Percentiles rank a stretch among this genome's conserved stretches.
phyloP scores from a whole-genome alignment of 2,888 invertebrate genomes.

The Synanthedon andrenaeformis region DNA sequence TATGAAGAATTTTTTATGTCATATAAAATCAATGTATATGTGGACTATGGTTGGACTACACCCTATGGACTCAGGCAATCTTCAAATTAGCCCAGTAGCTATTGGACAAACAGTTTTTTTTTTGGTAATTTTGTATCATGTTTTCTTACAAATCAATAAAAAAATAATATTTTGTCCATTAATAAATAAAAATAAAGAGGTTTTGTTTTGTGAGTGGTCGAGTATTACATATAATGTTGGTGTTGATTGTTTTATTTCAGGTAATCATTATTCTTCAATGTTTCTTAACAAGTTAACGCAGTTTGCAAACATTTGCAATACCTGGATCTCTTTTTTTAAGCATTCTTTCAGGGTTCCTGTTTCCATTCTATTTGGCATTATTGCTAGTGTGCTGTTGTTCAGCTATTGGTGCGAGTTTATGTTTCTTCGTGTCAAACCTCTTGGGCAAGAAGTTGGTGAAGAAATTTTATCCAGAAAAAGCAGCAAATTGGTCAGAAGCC shows the following conservation, averaged over 20 bases:
- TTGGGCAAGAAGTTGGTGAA: conserved; percentile 87
- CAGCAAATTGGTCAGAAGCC: conserved; percentile 85
- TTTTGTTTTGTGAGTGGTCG: too few species aligned
- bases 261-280: conserved; percentile 1
- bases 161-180: too few species aligned
- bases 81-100: too few species aligned
- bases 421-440: conserved; percentile 92
- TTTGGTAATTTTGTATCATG: too few species aligned
- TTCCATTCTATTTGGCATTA: conserved; percentile 92
- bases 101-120: too few species aligned
- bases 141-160: too few species aligned
- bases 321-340: conserved; percentile 98
- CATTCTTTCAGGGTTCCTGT: conserved; percentile 96
- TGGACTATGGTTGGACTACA: background rate
- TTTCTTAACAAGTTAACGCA: conserved; percentile 54
- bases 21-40: background rate
- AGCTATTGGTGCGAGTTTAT: conserved; percentile 94
- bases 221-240: too few species aligned
- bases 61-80: too few species aligned
- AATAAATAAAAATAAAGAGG: too few species aligned
- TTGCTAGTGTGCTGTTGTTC: conserved; percentile 93
- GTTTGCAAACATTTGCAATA: conserved; percentile 99
- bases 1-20: too few species aligned
- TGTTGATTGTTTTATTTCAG: too few species aligned
- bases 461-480: conserved; percentile 90